Evolutionary conservation across 1,140 invertebrate genomes (phyloP).

Genomic region (Bombus consobrinus): DNA sequence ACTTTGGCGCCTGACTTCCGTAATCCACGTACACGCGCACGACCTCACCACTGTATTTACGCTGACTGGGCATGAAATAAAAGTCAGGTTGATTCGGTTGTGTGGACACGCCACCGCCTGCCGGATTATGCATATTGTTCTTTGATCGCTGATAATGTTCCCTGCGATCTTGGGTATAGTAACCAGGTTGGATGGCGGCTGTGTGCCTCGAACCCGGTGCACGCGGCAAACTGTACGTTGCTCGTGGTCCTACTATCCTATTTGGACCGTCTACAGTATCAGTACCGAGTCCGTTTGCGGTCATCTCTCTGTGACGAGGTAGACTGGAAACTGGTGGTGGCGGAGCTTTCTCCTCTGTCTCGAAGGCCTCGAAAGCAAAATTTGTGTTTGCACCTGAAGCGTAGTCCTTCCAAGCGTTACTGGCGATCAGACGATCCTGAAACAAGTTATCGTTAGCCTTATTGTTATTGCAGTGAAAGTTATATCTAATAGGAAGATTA

Average conservation of each 20-base stretch:
- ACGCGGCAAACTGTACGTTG: constrained; percentile 81
- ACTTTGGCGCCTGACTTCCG: constrained; percentile 77
- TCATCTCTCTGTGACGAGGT: constrained; percentile 80
- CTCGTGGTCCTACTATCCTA: constrained; percentile 77
- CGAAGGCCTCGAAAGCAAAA: constrained; percentile 93
- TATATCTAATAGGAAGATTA: neutral
- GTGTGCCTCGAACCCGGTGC: constrained; percentile 76
- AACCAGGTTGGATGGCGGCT: constrained; percentile 78
- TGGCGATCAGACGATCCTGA: constrained; percentile 91
- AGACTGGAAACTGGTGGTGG: constrained; percentile 78
- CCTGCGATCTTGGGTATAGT: constrained; percentile 83
- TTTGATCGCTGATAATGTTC: constrained; percentile 68
- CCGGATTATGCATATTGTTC: constrained; percentile 57
- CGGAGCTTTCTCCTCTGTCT: constrained; percentile 88
- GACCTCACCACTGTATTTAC: constrained; percentile 95
- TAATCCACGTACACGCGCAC: constrained; percentile 96
- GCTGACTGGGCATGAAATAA: constrained; percentile 97
- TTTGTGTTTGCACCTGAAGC: constrained; percentile 90
- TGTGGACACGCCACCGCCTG: constrained; percentile 24
- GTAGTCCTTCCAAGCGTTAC: constrained; percentile 94
- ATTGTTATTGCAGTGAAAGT: neutral
- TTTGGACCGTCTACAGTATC: constrained; percentile 65
- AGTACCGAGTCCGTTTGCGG: constrained; percentile 59
- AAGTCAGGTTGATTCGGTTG: constrained; percentile 89
- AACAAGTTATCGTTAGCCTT: neutral